These are phyloP conservation scores for Limnephilus marmoratus DNA, from an alignment of 2,888 invertebrate genomes.

Conservation along the genomic window DNA sequence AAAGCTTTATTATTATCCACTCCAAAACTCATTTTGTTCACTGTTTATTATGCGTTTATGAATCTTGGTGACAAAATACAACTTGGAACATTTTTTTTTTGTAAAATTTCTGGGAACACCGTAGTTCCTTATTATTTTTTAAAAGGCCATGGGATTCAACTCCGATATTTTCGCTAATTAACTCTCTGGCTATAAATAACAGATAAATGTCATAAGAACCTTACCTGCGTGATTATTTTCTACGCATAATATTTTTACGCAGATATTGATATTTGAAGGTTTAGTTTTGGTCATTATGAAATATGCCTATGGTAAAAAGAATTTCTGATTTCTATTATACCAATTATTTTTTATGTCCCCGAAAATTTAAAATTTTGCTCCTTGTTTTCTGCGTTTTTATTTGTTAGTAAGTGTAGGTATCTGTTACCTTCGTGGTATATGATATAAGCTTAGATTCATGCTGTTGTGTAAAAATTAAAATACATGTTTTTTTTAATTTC, in stretches of 20 bases:
- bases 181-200: conserved; percentile 2
- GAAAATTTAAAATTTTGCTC: too few species aligned
- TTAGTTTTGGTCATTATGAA: neutral
- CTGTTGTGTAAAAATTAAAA: too few species aligned
- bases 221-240: neutral
- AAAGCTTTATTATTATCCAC: conserved; percentile 38
- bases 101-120: neutral
- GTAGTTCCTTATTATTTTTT: neutral
- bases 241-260: neutral
- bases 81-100: neutral
- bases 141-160: neutral
- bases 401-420: too few species aligned
- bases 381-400: too few species aligned
- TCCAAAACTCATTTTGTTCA: conserved; percentile 15
- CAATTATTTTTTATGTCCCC: neutral
- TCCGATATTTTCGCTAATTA: neutral
- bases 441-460: too few species aligned
- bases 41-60: conserved; percentile 34
- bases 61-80: neutral
- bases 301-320: neutral
- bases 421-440: too few species aligned
- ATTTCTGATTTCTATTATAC: neutral
- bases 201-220: neutral
- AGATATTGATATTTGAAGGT: neutral
- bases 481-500: too few species aligned